Evolutionary conservation across 2,888 invertebrate species (phyloP).

Genomic region (Toxonevra muliebris): DNA sequence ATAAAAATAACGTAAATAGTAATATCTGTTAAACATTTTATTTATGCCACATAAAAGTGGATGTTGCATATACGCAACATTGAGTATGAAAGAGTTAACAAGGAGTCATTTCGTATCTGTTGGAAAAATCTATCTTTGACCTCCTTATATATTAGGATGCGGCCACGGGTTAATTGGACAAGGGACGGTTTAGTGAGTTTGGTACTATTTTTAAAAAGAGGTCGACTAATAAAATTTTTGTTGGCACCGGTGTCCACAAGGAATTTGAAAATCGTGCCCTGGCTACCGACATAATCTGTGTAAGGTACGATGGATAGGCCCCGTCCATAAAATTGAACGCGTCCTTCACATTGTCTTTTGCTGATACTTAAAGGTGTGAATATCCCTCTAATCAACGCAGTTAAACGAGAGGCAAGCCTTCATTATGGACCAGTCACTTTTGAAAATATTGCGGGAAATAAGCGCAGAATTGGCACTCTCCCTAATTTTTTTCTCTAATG

Average conservation of each 20-base stretch:
- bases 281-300: not conserved
- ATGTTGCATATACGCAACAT: too few species aligned
- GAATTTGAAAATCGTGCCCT: not conserved
- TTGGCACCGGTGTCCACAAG: not conserved
- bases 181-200: not conserved
- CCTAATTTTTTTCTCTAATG: too few species aligned
- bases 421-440: too few species aligned
- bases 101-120: not conserved
- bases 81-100: too few species aligned
- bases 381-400: too few species aligned
- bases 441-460: too few species aligned
- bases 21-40: too few species aligned
- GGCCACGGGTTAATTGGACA: not conserved
- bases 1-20: too few species aligned
- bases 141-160: not conserved
- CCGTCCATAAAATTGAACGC: not conserved
- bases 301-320: constrained; percentile 1
- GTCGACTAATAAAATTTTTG: not conserved
- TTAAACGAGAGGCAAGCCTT: too few species aligned
- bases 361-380: not conserved
- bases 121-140: not conserved
- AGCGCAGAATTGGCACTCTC: too few species aligned
- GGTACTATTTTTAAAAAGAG: not conserved
- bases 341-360: not conserved
- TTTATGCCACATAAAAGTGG: too few species aligned